These are phyloP conservation scores for Dryoscopus gambensis DNA, from an alignment of 2,113 vertebrate genomes.

Conservation along the genomic window DNA sequence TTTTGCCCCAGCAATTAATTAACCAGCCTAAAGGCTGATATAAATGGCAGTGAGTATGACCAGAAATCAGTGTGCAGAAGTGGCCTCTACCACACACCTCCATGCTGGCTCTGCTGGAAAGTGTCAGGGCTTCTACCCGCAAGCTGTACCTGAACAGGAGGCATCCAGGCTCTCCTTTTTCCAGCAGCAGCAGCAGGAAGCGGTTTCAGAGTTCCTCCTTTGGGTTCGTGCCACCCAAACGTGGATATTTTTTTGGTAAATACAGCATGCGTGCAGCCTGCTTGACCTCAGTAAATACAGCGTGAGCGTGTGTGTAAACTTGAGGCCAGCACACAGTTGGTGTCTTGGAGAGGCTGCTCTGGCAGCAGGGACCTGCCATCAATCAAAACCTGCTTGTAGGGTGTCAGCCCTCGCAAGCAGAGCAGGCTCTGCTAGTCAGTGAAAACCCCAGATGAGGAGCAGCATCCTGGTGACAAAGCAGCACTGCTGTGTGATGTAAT, in stretches of 20 bases:
- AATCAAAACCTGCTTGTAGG: neutral
- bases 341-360: neutral
- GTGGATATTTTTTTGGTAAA: neutral
- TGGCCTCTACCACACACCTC: neutral
- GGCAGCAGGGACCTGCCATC: neutral
- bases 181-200: neutral
- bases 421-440: neutral
- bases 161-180: neutral
- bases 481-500: neutral
- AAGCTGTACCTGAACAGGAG: neutral
- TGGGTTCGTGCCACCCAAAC: neutral
- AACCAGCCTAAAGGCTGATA: neutral
- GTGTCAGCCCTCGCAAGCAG: neutral
- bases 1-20: neutral
- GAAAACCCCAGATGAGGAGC: neutral
- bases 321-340: fast-evolving
- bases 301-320: fast-evolving
- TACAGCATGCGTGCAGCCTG: neutral
- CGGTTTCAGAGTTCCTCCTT: neutral
- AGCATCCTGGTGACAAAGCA: neutral
- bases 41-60: neutral
- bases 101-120: neutral
- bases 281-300: neutral
- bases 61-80: neutral
- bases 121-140: neutral